Evolutionary conservation across 2,888 invertebrate species (phyloP).

Genomic region (Sturmia bella): DNA sequence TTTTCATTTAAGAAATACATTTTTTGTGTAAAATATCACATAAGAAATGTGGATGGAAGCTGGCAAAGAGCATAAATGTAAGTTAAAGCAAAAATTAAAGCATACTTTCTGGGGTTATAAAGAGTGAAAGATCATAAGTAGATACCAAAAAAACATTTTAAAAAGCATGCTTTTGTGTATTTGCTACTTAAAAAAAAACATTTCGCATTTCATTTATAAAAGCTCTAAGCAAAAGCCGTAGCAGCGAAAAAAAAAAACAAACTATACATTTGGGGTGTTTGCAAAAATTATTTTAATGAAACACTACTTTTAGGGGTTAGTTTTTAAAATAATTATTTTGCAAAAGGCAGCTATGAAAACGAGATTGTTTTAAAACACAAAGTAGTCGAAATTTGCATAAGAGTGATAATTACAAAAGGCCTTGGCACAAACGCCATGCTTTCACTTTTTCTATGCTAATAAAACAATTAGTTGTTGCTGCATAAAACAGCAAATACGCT

Average conservation of each 20-base stretch:
- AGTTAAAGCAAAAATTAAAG: too few relatives aligned
- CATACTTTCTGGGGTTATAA: too few relatives aligned
- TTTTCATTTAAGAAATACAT: not conserved
- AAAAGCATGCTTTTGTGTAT: too few relatives aligned
- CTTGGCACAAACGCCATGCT: not conserved
- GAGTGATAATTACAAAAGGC: conserved; percentile 7
- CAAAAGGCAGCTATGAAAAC: not conserved
- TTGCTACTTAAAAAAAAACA: too few relatives aligned
- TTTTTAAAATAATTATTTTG: not conserved
- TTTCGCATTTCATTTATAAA: too few relatives aligned
- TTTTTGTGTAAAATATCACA: too few relatives aligned
- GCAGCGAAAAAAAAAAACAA: conserved; percentile 19
- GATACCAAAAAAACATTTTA: too few relatives aligned
- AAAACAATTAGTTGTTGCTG: not conserved
- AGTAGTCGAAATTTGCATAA: not conserved
- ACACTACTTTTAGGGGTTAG: not conserved
- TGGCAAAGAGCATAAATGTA: too few relatives aligned
- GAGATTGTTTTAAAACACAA: not conserved
- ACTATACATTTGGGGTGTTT: conserved; percentile 17
- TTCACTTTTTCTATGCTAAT: not conserved
- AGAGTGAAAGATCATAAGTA: conserved; percentile 1
- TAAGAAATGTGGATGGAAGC: too few relatives aligned
- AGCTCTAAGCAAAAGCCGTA: not conserved
- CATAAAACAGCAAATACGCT: too few relatives aligned
- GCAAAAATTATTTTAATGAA: not conserved